phyloP scores from a whole-genome alignment of 92 coral and sea anemone genomes.

The Chrysogorgia sp. region DNA sequence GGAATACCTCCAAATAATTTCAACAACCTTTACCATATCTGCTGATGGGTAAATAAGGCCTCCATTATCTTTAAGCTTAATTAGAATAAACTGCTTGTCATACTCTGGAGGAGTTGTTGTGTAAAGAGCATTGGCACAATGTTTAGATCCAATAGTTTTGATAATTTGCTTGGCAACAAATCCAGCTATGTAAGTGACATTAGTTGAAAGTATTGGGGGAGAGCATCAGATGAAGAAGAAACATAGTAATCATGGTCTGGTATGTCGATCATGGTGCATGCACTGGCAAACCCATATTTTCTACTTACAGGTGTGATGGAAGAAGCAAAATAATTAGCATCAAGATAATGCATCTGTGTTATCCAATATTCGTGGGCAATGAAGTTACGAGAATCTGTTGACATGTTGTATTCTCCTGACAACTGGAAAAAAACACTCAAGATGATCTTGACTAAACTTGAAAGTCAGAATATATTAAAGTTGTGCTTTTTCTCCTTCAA shows the following conservation, averaged over 20 bases:
- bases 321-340: too few species aligned
- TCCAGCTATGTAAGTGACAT: conserved; percentile 11
- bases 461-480: conserved; percentile 8
- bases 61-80: conserved; percentile 20
- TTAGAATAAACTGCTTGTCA: not conserved
- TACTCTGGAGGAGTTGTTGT: not conserved
- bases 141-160: not conserved
- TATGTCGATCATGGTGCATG: not conserved
- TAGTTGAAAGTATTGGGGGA: not conserved
- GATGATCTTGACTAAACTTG: conserved; percentile 24
- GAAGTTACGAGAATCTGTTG: too few species aligned
- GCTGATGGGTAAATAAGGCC: conserved; percentile 8
- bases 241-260: not conserved
- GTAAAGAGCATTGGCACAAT: conserved; percentile 8
- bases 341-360: too few species aligned
- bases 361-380: too few species aligned
- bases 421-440: not conserved
- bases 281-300: not conserved
- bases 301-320: not conserved
- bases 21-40: not conserved
- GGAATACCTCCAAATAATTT: not conserved
- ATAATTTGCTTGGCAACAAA: conserved; percentile 12
- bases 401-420: not conserved
- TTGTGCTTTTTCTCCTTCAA: not conserved
- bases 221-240: not conserved